Percentiles rank a stretch among this genome's conserved stretches.
These are phyloP conservation scores for Rafetus swinhoei DNA, from an alignment of 2,113 vertebrate species.

Conservation along the genomic window DNA sequence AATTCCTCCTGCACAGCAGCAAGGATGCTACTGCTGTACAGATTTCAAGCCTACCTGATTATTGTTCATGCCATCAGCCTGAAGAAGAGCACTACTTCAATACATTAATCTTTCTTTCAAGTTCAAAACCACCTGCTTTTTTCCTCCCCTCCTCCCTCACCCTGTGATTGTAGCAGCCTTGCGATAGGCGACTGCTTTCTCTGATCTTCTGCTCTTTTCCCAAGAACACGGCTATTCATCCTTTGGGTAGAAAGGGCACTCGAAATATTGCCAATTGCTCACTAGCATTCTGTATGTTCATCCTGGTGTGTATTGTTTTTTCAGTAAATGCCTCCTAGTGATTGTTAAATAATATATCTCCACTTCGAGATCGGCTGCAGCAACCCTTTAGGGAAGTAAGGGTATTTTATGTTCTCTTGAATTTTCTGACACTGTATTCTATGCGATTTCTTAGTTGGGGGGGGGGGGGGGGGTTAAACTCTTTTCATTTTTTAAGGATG, in stretches of 20 bases:
- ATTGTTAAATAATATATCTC: slow-evolving; percentile 2
- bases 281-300: background rate
- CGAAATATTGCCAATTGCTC: background rate
- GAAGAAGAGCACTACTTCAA: background rate
- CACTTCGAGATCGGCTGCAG: background rate
- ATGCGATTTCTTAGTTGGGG: background rate
- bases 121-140: background rate
- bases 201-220: background rate
- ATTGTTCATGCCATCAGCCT: background rate
- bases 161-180: background rate
- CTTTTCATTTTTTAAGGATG: background rate
- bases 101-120: background rate
- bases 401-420: background rate
- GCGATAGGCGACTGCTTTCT: background rate
- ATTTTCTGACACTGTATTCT: background rate
- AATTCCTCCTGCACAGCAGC: background rate
- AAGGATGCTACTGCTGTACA: background rate
- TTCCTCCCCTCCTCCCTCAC: background rate
- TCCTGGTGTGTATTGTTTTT: background rate
- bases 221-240: background rate
- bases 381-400: background rate
- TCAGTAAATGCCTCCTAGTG: background rate
- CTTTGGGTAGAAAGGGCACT: background rate
- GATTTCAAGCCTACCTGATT: background rate
- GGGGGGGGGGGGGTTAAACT: too few species aligned